phyloP scores from a whole-genome alignment of 2,113 vertebrate species.

The Chloropsis cyanopogon region DNA sequence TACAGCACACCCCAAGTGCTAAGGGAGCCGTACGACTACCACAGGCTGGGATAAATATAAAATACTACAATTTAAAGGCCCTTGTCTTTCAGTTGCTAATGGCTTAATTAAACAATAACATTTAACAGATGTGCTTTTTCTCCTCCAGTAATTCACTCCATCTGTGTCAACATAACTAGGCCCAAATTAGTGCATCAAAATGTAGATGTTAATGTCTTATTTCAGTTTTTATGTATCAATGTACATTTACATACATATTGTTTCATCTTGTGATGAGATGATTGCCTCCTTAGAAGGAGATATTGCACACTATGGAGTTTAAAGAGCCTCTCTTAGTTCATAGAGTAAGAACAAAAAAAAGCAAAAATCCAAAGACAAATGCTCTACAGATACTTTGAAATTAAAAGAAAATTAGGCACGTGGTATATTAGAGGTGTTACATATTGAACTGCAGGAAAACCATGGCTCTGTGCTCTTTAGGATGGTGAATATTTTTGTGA shows the following conservation, averaged over 20 bases:
- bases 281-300: slow-evolving; percentile 13
- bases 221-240: slow-evolving; percentile 20
- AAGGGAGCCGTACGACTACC: background rate
- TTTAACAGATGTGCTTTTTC: slow-evolving; percentile 57
- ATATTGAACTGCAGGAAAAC: background rate
- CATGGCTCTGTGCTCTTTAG: background rate
- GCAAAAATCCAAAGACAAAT: background rate
- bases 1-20: background rate
- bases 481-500: background rate
- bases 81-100: slow-evolving; percentile 47
- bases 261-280: background rate
- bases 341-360: background rate
- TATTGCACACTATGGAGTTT: background rate
- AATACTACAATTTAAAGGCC: slow-evolving; percentile 36
- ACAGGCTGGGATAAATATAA: background rate
- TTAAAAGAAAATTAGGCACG: background rate
- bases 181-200: slow-evolving; percentile 36
- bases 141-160: slow-evolving; percentile 53
- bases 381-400: background rate
- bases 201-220: slow-evolving; percentile 32
- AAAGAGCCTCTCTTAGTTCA: background rate
- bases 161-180: slow-evolving; percentile 46
- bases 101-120: slow-evolving; percentile 64
- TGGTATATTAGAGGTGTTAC: background rate
- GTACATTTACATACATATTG: slow-evolving; percentile 22